Conservation (phyloP, 1,140 invertebrate genomes). For the Drosophila repletoides region DNA sequence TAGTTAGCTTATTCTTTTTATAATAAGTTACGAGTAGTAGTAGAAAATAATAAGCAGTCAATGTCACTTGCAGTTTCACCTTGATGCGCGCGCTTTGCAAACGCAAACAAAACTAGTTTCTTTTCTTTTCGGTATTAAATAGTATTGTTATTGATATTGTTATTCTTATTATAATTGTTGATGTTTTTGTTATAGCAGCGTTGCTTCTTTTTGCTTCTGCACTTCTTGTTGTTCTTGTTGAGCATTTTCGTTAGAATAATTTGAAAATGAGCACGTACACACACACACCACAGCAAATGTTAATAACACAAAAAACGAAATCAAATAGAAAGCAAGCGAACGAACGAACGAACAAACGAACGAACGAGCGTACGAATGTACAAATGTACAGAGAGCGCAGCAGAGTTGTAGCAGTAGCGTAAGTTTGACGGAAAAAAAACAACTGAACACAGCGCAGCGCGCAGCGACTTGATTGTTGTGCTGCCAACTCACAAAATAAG, state of each 20-base stretch:
- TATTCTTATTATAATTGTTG: slow-evolving; percentile 11
- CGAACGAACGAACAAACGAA: slow-evolving; percentile 37
- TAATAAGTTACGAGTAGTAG: background rate
- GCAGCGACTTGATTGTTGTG: slow-evolving; percentile 48
- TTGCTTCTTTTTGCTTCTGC: slow-evolving; percentile 36
- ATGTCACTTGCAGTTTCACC: slow-evolving; percentile 47
- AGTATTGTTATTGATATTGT: slow-evolving; percentile 15
- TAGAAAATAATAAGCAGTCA: slow-evolving; percentile 23
- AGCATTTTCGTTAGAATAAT: slow-evolving; percentile 59
- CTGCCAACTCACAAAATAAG: slow-evolving; percentile 54
- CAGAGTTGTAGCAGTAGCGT: slow-evolving; percentile 49
- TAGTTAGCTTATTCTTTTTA: slow-evolving; percentile 6
- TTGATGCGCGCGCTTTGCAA: slow-evolving; percentile 44
- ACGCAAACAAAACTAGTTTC: slow-evolving; percentile 50
- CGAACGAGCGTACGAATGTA: slow-evolving; percentile 50
- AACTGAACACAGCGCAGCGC: slow-evolving; percentile 50
- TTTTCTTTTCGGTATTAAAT: slow-evolving; percentile 39
- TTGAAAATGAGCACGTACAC: slow-evolving; percentile 46
- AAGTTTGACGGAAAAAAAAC: slow-evolving; percentile 50
- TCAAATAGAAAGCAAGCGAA: slow-evolving; percentile 76
- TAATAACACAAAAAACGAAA: slow-evolving; percentile 74
- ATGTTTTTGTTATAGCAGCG: slow-evolving; percentile 31
- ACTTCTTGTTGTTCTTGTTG: slow-evolving; percentile 40
- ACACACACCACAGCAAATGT: slow-evolving; percentile 57
- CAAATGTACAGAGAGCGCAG: slow-evolving; percentile 29